Evolutionary conservation across 30 jellyfish, hydroid and myxozoan species (phyloP).

Genomic region (Pseudorhiza aurosa): DNA sequence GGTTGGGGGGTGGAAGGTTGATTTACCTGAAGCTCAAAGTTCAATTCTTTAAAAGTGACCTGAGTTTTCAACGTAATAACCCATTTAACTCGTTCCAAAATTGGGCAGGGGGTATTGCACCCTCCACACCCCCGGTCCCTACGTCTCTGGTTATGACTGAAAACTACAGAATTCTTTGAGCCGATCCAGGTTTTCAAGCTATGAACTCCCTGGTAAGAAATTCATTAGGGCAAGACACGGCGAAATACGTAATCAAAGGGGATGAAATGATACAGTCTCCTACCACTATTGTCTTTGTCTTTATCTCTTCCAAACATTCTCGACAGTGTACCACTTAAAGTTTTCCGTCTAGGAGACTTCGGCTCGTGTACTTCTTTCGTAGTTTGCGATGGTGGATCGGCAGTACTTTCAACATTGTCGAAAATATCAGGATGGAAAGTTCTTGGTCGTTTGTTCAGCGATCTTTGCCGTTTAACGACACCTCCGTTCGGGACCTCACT

Average conservation of each 20-base stretch:
- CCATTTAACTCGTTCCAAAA: too few species aligned
- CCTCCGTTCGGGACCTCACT: neutral
- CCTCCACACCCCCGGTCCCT: too few species aligned
- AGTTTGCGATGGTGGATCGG: neutral
- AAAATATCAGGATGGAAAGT: constrained; percentile 58
- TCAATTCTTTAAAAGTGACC: too few species aligned
- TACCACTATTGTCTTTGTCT: constrained; percentile 25
- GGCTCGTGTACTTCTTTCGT: constrained; percentile 12
- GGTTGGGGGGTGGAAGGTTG: too few species aligned
- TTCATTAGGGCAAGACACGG: too few species aligned
- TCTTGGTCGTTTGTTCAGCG: constrained; percentile 50
- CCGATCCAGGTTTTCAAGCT: too few species aligned
- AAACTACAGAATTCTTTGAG: too few species aligned
- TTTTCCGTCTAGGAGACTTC: constrained; percentile 53
- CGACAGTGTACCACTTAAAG: constrained; percentile 56
- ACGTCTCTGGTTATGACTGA: too few species aligned
- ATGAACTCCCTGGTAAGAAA: too few species aligned
- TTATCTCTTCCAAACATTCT: constrained; percentile 63
- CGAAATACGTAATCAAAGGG: neutral
- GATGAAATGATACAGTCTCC: neutral
- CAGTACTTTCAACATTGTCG: constrained; percentile 26
- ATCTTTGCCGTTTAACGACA: constrained; percentile 51
- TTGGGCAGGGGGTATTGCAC: too few species aligned
- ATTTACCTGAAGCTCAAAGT: too few species aligned
- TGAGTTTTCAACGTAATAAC: too few species aligned